Base-by-base conservation (phyloP, 2,888 invertebrate genomes). In the Bugula neritina region DNA sequence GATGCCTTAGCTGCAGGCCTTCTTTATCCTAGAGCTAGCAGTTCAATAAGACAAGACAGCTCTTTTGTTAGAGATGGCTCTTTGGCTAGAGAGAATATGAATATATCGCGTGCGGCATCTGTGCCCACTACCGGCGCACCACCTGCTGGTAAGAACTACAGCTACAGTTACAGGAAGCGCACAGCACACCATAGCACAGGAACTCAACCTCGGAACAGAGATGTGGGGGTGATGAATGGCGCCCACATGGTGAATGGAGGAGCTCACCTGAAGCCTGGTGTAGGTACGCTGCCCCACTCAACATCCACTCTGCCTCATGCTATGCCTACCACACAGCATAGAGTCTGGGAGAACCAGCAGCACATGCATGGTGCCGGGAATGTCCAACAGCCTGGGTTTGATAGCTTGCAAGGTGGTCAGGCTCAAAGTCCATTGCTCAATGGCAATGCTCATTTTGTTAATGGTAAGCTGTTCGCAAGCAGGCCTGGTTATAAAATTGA, bases 1-100 rank as follows among this genome's bases (percentile, higher is more conserved):
- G 90, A 90, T 76, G 89, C 91, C 0, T 83, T 92, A 75, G 89
- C 89, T 77, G 89, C 89, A 76, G 88, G 89, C 77, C 89, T 90
- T 81, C 87, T 92, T 1, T 89, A 88, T 79, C 88, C 88, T 55
- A 63, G 63, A 31, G 63, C 63, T 27, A 63, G 63, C 63, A 63
- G 63, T n/a, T 29, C 29, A 5, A 31, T 31, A 27, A 63, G 63
- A 31, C 27, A 31, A 31, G 63, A 63, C 27, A 31, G 63, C 5
- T 63, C 63, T 5, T 2, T 63, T 29, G 63, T 31, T 3, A 63
- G 63, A 31, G 63, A 63, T 3, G 63, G 63, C 2, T 17, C 63
- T 63, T 3, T 63, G 5, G 63, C 31, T 27, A 63, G 34, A 63
- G 63, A 63, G 31, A 5, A 27, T 13, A 31, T 27, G 21, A 63